These are phyloP conservation scores for Hyalella azteca DNA, from an alignment of 2,888 invertebrate species.

Conservation along the genomic window DNA sequence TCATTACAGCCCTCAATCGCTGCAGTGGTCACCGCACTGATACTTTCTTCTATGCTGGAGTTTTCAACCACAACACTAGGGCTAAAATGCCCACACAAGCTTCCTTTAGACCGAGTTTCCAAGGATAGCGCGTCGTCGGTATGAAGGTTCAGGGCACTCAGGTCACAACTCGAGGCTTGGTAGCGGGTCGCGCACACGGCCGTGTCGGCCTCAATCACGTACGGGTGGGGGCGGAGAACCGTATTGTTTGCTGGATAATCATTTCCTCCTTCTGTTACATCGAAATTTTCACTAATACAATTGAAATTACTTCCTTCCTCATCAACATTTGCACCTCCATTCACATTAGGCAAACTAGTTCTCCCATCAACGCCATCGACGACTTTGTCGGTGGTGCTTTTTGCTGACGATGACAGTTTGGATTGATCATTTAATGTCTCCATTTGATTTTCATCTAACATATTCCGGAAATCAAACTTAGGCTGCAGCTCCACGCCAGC, in stretches of 20 bases:
- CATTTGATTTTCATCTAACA: too few species aligned
- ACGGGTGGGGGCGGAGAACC: background rate
- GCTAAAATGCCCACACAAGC: too few species aligned
- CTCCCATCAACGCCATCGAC: background rate
- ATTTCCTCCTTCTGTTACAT: background rate
- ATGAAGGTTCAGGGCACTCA: too few species aligned
- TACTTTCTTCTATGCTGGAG: too few species aligned
- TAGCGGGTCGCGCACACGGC: background rate
- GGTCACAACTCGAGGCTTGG: background rate
- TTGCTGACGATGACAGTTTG: background rate
- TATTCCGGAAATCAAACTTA: too few species aligned
- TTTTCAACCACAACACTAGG: too few species aligned
- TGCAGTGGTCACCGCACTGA: too few species aligned
- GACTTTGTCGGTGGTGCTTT: background rate
- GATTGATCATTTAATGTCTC: too few species aligned
- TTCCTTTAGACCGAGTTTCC: too few species aligned
- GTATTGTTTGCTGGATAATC: background rate
- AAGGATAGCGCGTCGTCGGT: too few species aligned
- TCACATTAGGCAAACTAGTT: background rate
- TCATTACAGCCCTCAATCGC: too few species aligned
- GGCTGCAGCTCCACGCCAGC: too few species aligned
- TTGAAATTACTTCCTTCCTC: background rate
- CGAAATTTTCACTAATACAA: background rate
- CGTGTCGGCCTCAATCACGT: background rate
- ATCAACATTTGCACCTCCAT: background rate